Evolutionary conservation across 2,113 vertebrate species (phyloP).

Genomic region (Mellivora capensis): DNA sequence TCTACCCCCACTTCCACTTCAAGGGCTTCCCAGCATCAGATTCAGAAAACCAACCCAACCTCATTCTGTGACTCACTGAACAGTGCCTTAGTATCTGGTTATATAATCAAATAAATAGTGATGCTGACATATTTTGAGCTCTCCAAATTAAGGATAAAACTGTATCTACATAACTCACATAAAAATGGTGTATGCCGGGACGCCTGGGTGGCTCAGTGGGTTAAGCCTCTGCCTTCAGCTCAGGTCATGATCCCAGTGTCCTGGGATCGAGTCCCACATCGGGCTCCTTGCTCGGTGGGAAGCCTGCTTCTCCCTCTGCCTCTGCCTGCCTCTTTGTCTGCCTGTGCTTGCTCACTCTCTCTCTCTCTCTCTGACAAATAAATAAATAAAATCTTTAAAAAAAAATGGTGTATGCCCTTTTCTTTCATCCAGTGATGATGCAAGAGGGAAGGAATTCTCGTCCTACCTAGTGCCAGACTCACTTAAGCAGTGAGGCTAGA

Average conservation of each 20-base stretch:
- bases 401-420: not conserved
- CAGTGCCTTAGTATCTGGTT: not conserved
- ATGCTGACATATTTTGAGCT: not conserved
- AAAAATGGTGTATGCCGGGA: not conserved
- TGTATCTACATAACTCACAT: not conserved
- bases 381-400: too few species aligned
- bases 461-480: not conserved
- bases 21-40: not conserved
- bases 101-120: not conserved
- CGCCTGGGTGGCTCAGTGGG: too few species aligned
- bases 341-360: too few species aligned
- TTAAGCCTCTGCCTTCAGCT: too few species aligned
- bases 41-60: not conserved
- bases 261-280: too few species aligned
- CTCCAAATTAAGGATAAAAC: not conserved
- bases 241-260: too few species aligned
- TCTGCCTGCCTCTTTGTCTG: too few species aligned
- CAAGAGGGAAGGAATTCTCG: not conserved
- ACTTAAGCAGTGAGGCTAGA: not conserved
- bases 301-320: too few species aligned
- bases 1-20: not conserved
- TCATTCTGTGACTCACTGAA: not conserved
- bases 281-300: too few species aligned
- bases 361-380: too few species aligned
- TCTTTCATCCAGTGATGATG: not conserved